phyloP scores from a whole-genome alignment of 2,888 invertebrate genomes.

The Nebria brevicollis region DNA sequence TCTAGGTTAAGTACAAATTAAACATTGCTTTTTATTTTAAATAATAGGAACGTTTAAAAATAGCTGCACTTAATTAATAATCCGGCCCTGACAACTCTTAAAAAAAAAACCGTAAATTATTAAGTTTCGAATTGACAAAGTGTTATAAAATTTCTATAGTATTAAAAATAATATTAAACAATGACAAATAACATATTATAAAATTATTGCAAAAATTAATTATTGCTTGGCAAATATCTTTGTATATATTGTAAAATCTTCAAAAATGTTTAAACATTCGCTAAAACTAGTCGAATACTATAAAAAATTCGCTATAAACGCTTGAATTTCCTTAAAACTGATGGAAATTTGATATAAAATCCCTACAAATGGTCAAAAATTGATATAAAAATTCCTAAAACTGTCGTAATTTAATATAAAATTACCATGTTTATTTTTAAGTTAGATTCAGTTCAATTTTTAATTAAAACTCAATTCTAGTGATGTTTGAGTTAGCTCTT shows the following conservation, averaged over 20 bases:
- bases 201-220: background rate
- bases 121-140: no score
- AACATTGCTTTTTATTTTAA: background rate
- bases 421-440: background rate
- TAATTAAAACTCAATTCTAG: background rate
- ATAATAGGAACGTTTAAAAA: background rate
- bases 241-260: background rate
- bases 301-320: no score
- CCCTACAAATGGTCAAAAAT: background rate
- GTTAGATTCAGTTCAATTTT: background rate
- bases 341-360: no score
- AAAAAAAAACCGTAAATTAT: no score
- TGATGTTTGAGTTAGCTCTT: constrained; percentile 27
- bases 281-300: no score
- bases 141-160: no score
- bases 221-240: constrained; percentile 1
- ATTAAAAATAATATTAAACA: background rate
- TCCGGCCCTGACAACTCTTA: no score
- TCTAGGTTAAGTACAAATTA: no score
- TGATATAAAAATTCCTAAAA: background rate
- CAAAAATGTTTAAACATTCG: background rate
- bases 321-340: no score
- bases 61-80: background rate
- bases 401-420: background rate
- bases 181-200: background rate